Evolutionary conservation across 2,888 invertebrate genomes (phyloP), one percentile per base, ranked within the genome.

Genomic region (Latheticus oryzae): DNA sequence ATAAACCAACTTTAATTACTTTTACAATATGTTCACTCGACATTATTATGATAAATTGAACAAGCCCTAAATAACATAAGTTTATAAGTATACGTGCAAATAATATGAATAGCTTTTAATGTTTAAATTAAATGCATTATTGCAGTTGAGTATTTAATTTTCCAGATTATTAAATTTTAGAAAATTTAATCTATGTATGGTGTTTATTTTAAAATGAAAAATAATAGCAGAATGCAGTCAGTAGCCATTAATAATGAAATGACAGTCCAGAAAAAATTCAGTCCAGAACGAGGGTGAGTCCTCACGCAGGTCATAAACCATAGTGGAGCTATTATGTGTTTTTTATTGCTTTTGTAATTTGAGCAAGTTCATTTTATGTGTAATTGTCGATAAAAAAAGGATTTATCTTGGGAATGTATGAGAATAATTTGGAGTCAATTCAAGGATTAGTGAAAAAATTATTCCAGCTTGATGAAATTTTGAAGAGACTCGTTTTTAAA

Each of bases 11-110:
- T 47, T 47, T 45, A 58, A 47, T 47, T 54, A 48, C 48, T 50
- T 55, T 50, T 35, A 55, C 59, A 45, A 53, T 42, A 42, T 42
- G 43, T 42, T 57, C 26, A 28, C 33, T 30, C 51, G 19, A 58
- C 37, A 38, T 47, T 45, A 32, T 38, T 23, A 43, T 33, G 33
- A 9, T 33, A 21, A 47, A 47, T 47, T 47, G 21, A 35, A 24
- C 45, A 24, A 45, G 15, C 19, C 21, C 24, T 23, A 48, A 37
- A 42, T 42, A 23, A 12, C 42, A 28, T 28, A 12, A 42, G 11
- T 42, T n/a, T 16, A 28, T 42, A 17, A 42, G 12, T 5, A 1
- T 28, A 28, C 42, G 42, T 42, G 42, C 28, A 42, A 42, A 42
- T 42, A 42, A 42, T 42, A 15, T 42, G 16, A 42, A 40, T 40